Conservation (phyloP, 2,888 invertebrate species). For the Arctia plantaginis region DNA sequence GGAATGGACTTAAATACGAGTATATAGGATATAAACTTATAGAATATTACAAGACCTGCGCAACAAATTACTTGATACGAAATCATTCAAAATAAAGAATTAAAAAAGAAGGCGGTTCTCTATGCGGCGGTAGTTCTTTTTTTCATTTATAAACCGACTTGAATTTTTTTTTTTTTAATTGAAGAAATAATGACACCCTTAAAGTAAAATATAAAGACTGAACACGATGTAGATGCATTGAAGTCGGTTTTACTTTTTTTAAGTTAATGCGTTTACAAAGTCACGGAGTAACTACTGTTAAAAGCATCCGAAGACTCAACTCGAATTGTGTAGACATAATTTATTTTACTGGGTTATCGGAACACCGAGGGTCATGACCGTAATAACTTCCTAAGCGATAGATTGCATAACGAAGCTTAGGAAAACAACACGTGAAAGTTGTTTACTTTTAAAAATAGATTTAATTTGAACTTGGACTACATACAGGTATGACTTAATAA, state of each 20-base stretch:
- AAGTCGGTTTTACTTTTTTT: neutral
- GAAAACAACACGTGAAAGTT: neutral
- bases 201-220: no score
- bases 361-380: neutral
- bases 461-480: neutral
- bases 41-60: neutral
- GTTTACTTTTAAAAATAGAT: neutral
- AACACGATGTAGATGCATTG: neutral
- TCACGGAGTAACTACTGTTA: neutral
- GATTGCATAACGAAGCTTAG: neutral
- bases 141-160: no score
- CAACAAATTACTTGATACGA: neutral
- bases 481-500: neutral
- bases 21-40: no score
- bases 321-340: neutral
- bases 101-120: no score
- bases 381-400: neutral
- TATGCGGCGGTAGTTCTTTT: no score
- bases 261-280: neutral
- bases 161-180: no score
- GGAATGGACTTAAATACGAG: neutral
- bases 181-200: no score
- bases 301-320: neutral
- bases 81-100: no score
- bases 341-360: neutral